These are phyloP conservation scores for Gasteruption jaculator DNA, from an alignment of 2,888 invertebrate species.

Conservation along the genomic window DNA sequence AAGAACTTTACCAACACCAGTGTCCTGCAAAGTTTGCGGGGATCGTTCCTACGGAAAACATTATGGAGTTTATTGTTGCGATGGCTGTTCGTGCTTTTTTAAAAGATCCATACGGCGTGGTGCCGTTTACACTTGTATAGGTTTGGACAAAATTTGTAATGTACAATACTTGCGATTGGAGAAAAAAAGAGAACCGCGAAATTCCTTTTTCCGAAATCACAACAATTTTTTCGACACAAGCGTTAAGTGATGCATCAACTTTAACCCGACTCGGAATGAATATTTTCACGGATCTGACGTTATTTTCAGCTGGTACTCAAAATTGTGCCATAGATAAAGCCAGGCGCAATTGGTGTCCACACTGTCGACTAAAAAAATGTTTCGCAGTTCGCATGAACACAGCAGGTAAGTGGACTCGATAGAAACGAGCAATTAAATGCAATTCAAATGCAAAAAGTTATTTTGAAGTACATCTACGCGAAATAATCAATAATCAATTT, in stretches of 20 bases:
- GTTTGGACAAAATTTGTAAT: constrained; percentile 52
- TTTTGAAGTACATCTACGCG: constrained; percentile 3
- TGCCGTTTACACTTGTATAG: constrained; percentile 72
- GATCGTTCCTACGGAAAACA: constrained; percentile 81
- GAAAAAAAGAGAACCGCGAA: background rate
- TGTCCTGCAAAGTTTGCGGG: constrained; percentile 74
- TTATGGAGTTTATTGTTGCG: constrained; percentile 80
- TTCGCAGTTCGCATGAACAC: constrained; percentile 75
- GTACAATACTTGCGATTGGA: background rate
- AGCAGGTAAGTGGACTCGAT: constrained; percentile 58
- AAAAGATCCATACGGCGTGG: constrained; percentile 75
- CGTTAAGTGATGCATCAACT: too few species aligned
- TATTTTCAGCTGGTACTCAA: constrained; percentile 62
- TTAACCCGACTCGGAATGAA: too few species aligned
- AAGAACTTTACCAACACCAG: constrained; percentile 62
- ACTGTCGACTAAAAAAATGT: constrained; percentile 75
- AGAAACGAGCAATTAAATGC: too few species aligned
- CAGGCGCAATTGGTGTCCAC: constrained; percentile 83
- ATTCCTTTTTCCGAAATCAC: background rate
- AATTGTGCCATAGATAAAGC: constrained; percentile 76
- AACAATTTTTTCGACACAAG: background rate
- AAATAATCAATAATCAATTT: too few species aligned
- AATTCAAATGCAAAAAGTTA: background rate
- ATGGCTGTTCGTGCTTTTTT: constrained; percentile 88
- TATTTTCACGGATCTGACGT: background rate